Evolutionary conservation across 2,888 invertebrate genomes (phyloP), one percentile per base, ranked within the genome.

Genomic region (Drosophila multiciliata): DNA sequence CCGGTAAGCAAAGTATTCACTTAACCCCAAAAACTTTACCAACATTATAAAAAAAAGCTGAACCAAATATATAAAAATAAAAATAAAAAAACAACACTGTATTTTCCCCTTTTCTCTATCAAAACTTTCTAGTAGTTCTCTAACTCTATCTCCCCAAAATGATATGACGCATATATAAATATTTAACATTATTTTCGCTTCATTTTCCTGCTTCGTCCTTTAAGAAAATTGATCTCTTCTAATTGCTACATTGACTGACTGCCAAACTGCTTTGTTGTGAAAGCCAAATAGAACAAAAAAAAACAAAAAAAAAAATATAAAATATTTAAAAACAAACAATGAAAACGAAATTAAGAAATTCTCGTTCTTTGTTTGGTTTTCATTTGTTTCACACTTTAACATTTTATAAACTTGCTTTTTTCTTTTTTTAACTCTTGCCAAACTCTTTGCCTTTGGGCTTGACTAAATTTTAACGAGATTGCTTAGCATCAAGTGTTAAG

Each of bases 181-280:
- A 66, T 40, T 61, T 70, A 42, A 20, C 38, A 62, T 71, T 75
- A 60, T 54, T 74, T 69, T 49, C n/a, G 53, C 67, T 70, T 67
- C 1, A 59, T 65, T 72, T 70, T 66, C 62, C 50, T 65, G 66
- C 64, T 57, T 66, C 45, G 45, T 45, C 38, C 54, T 61, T 45
- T 68, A 57, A 73, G n/a, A 65, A 58, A 70, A 49, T 65, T 53
- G 73, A 57, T 75, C 66, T 75, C 67, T 64, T 58, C 69, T 76
- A 83, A 75, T 71, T 83, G 68, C 72, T 77, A 83, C 78, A 83
- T 88, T 83, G 89, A 91, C 91, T 91, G 91, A 91, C 90, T 86
- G 84, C 91, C 91, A 91, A 91, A 85, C 89, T 89, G 89, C 91
- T 91, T 90, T 90, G 85, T 88, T 75, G 86, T 70, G 86, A 67